These are phyloP conservation scores for Cybosia mesomella DNA, from an alignment of 2,888 invertebrate genomes.

Conservation along the genomic window DNA sequence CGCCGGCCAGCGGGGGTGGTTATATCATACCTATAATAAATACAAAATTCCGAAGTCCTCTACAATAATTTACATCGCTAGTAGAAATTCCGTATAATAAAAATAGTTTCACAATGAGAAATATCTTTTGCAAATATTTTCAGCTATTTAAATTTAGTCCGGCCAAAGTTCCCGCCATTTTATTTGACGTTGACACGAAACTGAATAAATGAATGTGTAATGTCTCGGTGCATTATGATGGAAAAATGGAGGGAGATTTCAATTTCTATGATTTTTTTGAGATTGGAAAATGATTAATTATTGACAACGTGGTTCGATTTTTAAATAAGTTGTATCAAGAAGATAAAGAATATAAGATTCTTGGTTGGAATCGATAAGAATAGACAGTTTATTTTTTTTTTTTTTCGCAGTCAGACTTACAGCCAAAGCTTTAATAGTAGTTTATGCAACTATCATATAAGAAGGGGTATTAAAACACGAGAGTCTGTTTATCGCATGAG, in stretches of 20 bases:
- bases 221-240: conserved; percentile 38
- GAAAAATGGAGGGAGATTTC: conserved; percentile 33
- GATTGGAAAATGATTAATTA: conserved; percentile 19
- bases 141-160: conserved; percentile 45
- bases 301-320: neutral
- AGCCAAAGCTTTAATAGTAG: no score
- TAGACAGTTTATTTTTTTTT: neutral
- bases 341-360: no score
- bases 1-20: no score
- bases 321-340: neutral
- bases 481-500: no score
- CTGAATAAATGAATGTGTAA: conserved; percentile 54
- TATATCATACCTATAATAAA: conserved; percentile 4
- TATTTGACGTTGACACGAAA: conserved; percentile 52
- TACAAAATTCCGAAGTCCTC: neutral
- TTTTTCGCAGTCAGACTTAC: neutral
- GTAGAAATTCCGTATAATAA: conserved; percentile 23
- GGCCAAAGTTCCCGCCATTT: conserved; percentile 41
- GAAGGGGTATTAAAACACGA: no score
- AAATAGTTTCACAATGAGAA: conserved; percentile 30
- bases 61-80: conserved; percentile 9
- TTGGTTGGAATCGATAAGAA: conserved; percentile 3
- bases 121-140: conserved; percentile 40
- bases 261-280: conserved; percentile 9
- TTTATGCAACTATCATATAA: no score